Conservation (phyloP, 1,140 invertebrate genomes). For the Psilanteris sp. region DNA sequence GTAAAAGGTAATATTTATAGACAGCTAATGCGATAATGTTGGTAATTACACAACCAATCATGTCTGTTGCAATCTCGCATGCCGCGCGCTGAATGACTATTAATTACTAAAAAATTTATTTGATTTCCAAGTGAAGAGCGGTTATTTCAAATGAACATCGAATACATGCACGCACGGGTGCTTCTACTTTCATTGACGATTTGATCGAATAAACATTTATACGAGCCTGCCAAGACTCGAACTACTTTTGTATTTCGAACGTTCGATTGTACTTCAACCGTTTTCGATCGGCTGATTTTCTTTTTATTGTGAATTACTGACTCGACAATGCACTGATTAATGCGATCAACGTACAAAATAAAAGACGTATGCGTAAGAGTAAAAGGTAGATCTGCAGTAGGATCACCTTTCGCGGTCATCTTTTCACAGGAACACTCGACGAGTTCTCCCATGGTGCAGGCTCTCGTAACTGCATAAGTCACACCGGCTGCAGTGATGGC, state of each 20-base stretch:
- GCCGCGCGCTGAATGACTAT: neutral
- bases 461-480: constrained; percentile 92
- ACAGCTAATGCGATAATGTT: constrained; percentile 27
- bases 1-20: constrained; percentile 17
- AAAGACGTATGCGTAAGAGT: constrained; percentile 41
- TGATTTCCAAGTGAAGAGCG: no score
- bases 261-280: constrained; percentile 23
- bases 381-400: constrained; percentile 50
- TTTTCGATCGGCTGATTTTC: constrained; percentile 24
- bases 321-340: constrained; percentile 35
- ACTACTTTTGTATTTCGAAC: neutral
- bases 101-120: no score
- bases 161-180: neutral
- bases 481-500: constrained; percentile 96
- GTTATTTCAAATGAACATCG: no score
- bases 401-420: constrained; percentile 77
- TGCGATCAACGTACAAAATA: constrained; percentile 38
- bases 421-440: constrained; percentile 93
- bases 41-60: constrained; percentile 24
- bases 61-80: constrained; percentile 9
- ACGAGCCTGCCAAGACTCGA: no score
- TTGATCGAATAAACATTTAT: no score
- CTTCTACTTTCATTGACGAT: no score
- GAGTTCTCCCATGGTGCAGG: constrained; percentile 92
- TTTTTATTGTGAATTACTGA: constrained; percentile 13